These are phyloP conservation scores for Deilephila elpenor DNA, from an alignment of 2,888 invertebrate species.

Conservation along the genomic window DNA sequence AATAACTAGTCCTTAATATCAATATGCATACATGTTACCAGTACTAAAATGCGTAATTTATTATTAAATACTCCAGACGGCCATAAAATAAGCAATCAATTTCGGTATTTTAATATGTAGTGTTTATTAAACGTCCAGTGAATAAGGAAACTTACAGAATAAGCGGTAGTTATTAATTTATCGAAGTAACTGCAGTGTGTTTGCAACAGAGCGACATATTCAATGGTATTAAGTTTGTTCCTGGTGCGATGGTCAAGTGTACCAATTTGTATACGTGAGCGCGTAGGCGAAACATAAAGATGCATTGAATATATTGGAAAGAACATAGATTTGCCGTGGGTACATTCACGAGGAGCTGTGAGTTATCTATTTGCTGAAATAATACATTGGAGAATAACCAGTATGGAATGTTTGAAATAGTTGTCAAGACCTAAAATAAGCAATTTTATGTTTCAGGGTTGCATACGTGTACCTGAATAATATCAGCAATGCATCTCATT, in stretches of 20 bases:
- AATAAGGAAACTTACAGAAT: conserved; percentile 38
- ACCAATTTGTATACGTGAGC: conserved; percentile 55
- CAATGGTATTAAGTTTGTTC: conserved; percentile 52
- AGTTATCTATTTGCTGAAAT: not conserved
- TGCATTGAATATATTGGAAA: conserved; percentile 36
- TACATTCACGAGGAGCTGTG: not conserved
- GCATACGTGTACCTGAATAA: too few relatives aligned
- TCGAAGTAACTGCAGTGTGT: not conserved
- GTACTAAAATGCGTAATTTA: conserved; percentile 38
- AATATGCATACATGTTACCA: conserved; percentile 31
- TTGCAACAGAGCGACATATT: conserved; percentile 42
- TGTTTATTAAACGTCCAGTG: conserved; percentile 11
- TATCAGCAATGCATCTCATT: too few relatives aligned
- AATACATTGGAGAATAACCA: not conserved
- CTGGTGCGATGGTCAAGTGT: conserved; percentile 50
- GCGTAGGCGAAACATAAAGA: conserved; percentile 46
- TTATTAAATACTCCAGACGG: conserved; percentile 38
- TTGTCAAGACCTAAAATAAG: too few relatives aligned
- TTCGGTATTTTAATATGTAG: not conserved
- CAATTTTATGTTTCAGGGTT: too few relatives aligned
- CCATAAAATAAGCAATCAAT: conserved; percentile 39
- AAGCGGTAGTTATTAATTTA: conserved; percentile 29
- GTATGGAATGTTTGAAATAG: not conserved
- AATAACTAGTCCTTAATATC: conserved; percentile 32
- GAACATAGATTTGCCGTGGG: conserved; percentile 1